These are phyloP conservation scores for Betta splendens DNA, from an alignment of 2,797 vertebrate species.

Conservation along the genomic window DNA sequence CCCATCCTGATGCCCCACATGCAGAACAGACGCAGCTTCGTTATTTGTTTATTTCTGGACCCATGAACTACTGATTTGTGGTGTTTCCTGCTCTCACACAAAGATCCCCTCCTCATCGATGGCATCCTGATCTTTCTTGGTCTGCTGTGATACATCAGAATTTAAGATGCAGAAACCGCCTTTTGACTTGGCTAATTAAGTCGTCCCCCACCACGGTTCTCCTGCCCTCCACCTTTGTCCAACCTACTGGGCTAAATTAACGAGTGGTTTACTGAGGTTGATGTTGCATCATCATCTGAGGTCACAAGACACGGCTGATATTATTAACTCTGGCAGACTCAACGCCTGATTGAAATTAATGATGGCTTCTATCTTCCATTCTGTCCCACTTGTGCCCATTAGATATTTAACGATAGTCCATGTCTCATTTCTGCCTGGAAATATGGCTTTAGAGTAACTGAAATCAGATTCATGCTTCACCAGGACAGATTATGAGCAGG, in stretches of 20 bases:
- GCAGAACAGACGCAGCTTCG: too few relatives aligned
- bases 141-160: slow-evolving; percentile 23
- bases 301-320: slow-evolving; percentile 59
- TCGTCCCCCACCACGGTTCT: slow-evolving; percentile 21
- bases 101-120: slow-evolving; percentile 7
- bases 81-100: too few relatives aligned
- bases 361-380: slow-evolving; percentile 22
- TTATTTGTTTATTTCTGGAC: too few relatives aligned
- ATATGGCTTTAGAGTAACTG: background rate
- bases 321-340: slow-evolving; percentile 72
- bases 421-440: background rate
- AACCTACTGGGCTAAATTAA: slow-evolving; percentile 68
- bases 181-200: slow-evolving; percentile 58
- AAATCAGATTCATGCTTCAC: slow-evolving; percentile 8
- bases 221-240: slow-evolving; percentile 46
- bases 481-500: slow-evolving; percentile 12
- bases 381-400: slow-evolving; percentile 11
- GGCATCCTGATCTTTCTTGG: slow-evolving; percentile 8
- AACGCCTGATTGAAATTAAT: slow-evolving; percentile 71
- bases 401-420: background rate
- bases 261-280: slow-evolving; percentile 61
- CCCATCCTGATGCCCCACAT: too few relatives aligned
- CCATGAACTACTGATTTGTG: too few relatives aligned
- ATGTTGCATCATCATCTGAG: slow-evolving; percentile 48
- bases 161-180: slow-evolving; percentile 30